phyloP scores from a whole-genome alignment of 2,797 vertebrate genomes.

The Prionace glauca region DNA sequence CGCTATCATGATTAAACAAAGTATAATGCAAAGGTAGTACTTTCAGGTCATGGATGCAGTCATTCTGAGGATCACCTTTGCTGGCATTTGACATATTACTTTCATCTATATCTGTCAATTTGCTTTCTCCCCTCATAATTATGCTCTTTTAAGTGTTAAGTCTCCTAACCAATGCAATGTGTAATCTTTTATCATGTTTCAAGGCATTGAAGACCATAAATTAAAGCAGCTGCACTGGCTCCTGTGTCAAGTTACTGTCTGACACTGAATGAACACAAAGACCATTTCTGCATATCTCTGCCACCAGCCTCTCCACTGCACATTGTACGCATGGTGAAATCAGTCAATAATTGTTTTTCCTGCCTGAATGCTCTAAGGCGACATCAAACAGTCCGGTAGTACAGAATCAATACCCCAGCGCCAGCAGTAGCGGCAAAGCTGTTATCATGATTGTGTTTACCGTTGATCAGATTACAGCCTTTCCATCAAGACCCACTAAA shows the following conservation, averaged over 20 bases:
- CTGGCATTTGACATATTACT: constrained; percentile 32
- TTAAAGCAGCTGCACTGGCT: constrained; percentile 50
- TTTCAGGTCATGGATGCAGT: background rate
- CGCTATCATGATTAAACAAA: background rate
- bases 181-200: constrained; percentile 48
- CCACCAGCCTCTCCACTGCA: constrained; percentile 44
- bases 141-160: constrained; percentile 34
- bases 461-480: constrained; percentile 50
- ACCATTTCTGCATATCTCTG: constrained; percentile 51
- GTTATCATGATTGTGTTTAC: constrained; percentile 53
- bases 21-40: background rate
- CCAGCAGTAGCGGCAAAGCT: constrained; percentile 49
- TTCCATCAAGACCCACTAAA: constrained; percentile 49
- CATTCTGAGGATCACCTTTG: constrained; percentile 10
- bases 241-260: constrained; percentile 54
- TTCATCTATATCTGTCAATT: constrained; percentile 31
- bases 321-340: constrained; percentile 47
- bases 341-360: constrained; percentile 52
- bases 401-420: constrained; percentile 57
- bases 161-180: constrained; percentile 36
- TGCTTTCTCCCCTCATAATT: constrained; percentile 29
- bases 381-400: constrained; percentile 56
- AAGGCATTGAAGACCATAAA: constrained; percentile 50
- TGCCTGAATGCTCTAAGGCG: constrained; percentile 48
- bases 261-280: constrained; percentile 51